Conservation (phyloP, 2,113 vertebrate genomes). For the Hystrix brachyura region DNA sequence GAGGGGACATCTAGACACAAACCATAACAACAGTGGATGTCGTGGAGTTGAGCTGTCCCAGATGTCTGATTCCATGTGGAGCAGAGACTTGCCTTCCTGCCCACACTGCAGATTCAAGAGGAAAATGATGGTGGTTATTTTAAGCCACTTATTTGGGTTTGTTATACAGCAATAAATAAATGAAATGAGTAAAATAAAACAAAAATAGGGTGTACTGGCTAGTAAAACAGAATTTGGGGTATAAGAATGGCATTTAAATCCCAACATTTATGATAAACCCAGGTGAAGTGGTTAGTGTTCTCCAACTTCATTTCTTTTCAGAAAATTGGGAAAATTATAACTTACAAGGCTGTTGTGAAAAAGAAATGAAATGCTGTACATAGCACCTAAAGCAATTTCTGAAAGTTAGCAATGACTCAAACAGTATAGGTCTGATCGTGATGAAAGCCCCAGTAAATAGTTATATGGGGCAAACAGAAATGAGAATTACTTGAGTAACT, state of each 20-base stretch:
- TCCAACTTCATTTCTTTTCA: background rate
- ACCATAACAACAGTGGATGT: too few species aligned
- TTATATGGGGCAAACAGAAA: background rate
- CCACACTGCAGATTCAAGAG: background rate
- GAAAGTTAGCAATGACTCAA: background rate
- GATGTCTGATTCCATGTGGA: fast-evolving
- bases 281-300: background rate
- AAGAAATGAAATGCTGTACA: background rate
- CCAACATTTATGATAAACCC: background rate
- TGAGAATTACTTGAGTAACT: constrained; percentile 21
- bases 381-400: background rate
- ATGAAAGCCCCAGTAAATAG: background rate
- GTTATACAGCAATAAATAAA: background rate
- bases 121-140: background rate
- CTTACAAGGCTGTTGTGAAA: background rate
- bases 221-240: background rate
- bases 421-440: background rate
- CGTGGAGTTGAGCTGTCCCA: background rate
- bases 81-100: background rate
- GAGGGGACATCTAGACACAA: too few species aligned
- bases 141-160: background rate
- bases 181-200: background rate
- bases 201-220: background rate
- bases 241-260: background rate
- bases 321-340: background rate